phyloP scores from a whole-genome alignment of 1,140 invertebrate species.

The Tyrophagus putrescentiae region DNA sequence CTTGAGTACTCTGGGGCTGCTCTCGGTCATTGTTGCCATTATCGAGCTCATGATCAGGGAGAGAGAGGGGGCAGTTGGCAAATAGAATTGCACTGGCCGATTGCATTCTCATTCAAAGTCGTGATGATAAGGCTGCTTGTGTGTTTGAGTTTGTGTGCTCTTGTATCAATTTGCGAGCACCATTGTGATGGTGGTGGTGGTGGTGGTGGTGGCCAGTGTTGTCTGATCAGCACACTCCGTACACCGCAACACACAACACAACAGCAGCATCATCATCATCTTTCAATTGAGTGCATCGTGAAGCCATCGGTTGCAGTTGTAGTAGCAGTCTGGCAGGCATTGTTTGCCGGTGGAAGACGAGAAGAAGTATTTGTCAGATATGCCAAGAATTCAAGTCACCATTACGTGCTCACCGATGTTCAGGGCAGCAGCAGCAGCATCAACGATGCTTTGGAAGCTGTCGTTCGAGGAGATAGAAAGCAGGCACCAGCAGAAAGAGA shows the following conservation, averaged over 20 bases:
- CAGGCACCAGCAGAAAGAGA: not conserved
- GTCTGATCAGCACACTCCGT: no score
- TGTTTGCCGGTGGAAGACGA: not conserved
- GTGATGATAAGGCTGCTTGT: constrained; percentile 3
- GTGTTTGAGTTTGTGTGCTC: no score
- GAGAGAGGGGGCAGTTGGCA: not conserved
- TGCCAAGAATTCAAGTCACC: constrained; percentile 2
- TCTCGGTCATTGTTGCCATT: constrained; percentile 10
- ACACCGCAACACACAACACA: not conserved
- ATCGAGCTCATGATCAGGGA: not conserved
- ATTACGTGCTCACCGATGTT: not conserved
- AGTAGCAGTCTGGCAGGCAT: not conserved
- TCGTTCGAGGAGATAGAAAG: constrained; percentile 1
- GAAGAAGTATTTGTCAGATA: not conserved
- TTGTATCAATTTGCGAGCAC: not conserved
- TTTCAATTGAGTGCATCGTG: not conserved
- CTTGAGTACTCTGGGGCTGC: no score
- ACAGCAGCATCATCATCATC: not conserved
- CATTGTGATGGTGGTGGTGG: not conserved
- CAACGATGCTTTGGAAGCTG: not conserved
- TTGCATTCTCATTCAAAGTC: no score
- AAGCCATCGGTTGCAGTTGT: not conserved
- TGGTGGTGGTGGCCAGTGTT: not conserved
- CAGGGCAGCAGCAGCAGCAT: not conserved
- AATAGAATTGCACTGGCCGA: no score